These are phyloP conservation scores for Philhelius pedissequus DNA, from an alignment of 2,888 invertebrate genomes.

Conservation along the genomic window DNA sequence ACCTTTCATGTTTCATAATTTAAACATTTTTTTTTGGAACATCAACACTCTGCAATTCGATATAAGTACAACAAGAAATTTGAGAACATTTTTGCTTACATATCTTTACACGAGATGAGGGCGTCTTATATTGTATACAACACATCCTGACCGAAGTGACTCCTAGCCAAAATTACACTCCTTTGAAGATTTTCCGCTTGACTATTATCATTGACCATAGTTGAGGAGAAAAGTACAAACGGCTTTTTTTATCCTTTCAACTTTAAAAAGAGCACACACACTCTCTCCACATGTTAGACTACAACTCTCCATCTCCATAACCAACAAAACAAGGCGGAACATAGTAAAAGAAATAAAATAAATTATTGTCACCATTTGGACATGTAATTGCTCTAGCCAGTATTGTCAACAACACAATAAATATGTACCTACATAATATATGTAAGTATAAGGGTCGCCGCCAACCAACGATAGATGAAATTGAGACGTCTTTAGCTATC, in stretches of 20 bases:
- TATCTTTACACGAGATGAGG: conserved; percentile 48
- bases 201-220: conserved; percentile 13
- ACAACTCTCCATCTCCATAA: no score
- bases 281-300: conserved; percentile 56
- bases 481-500: conserved; percentile 59
- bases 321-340: conserved; percentile 44
- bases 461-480: conserved; percentile 42
- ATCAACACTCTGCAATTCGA: background rate
- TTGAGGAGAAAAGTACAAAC: background rate
- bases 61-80: background rate
- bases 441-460: conserved; percentile 60
- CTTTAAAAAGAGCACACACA: conserved; percentile 61
- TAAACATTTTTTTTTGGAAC: background rate
- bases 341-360: conserved; percentile 50
- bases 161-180: background rate
- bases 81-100: conserved; percentile 50
- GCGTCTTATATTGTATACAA: conserved; percentile 37
- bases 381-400: conserved; percentile 65
- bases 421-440: no score
- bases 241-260: conserved; percentile 41
- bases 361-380: conserved; percentile 68
- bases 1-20: background rate
- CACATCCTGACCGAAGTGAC: conserved; percentile 57
- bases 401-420: conserved; percentile 61
- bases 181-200: conserved; percentile 65